A percentile compares a stretch with the other conserved stretches of the same genome.
Conservation (phyloP, 2,797 vertebrate genomes). For the Poecilia picta region DNA sequence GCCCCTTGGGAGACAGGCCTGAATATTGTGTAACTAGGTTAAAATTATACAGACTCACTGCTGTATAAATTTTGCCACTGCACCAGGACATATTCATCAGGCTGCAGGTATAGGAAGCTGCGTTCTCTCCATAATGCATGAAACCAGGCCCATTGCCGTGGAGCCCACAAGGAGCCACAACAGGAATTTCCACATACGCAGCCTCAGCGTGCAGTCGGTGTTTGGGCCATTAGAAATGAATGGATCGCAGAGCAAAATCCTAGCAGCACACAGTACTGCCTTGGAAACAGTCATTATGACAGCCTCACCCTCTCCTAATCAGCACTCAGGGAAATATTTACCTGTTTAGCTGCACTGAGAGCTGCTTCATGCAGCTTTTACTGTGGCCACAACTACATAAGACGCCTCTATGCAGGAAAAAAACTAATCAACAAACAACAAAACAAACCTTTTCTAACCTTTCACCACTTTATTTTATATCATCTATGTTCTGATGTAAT, state of each 20-base stretch:
- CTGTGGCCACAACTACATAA: background rate
- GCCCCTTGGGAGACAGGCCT: conserved; percentile 23
- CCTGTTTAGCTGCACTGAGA: conserved; percentile 7
- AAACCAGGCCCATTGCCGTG: conserved; percentile 10
- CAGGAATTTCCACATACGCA: conserved; percentile 6
- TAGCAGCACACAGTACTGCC: background rate
- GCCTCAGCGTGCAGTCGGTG: background rate
- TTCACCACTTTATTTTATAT: background rate
- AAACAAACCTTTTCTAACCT: background rate
- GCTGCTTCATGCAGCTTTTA: conserved; percentile 1
- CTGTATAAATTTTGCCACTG: conserved; percentile 31
- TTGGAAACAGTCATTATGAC: conserved; percentile 6
- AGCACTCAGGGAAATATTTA: conserved; percentile 3
- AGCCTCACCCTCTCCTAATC: conserved; percentile 8
- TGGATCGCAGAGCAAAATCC: conserved; percentile 20
- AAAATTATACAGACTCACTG: conserved; percentile 24
- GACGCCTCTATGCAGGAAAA: background rate
- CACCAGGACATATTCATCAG: conserved; percentile 31
- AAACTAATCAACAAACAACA: background rate
- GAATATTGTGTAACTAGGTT: conserved; percentile 17
- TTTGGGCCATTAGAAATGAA: conserved; percentile 10
- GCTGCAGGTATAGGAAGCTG: conserved; percentile 18
- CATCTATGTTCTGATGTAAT: background rate
- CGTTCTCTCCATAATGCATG: conserved; percentile 33
- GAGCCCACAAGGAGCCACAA: conserved; percentile 4